phyloP scores from a whole-genome alignment of 2,113 vertebrate species.

The Marcusenius ussheri region DNA sequence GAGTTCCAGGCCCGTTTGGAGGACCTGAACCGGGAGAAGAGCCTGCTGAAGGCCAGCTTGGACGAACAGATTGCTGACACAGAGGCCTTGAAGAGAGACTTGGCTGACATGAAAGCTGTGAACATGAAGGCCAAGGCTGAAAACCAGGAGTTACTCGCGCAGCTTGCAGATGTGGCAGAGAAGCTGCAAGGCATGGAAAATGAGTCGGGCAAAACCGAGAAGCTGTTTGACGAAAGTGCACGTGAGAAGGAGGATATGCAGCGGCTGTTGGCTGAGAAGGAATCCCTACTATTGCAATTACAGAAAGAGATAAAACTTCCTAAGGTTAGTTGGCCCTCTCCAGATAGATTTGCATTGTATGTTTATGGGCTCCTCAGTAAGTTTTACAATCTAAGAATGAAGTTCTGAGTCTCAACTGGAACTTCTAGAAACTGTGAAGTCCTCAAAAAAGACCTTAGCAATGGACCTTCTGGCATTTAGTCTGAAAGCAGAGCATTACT shows the following conservation, averaged over 20 bases:
- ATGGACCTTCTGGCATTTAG: not conserved
- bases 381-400: not conserved
- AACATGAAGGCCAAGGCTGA: slow-evolving; percentile 68
- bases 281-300: slow-evolving; percentile 63
- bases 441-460: not conserved
- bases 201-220: slow-evolving; percentile 30
- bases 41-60: slow-evolving; percentile 60
- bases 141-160: slow-evolving; percentile 64
- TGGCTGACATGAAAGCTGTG: slow-evolving; percentile 66
- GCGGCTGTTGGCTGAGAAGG: slow-evolving; percentile 67
- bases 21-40: slow-evolving; percentile 66
- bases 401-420: not conserved
- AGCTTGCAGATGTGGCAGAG: slow-evolving; percentile 50
- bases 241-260: slow-evolving; percentile 55
- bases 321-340: slow-evolving; percentile 67
- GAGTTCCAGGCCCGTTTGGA: slow-evolving; percentile 62
- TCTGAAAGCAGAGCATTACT: not conserved
- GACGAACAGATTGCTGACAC: slow-evolving; percentile 65
- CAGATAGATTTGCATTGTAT: not conserved
- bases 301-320: slow-evolving; percentile 64
- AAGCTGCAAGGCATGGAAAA: slow-evolving; percentile 54
- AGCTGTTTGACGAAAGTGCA: slow-evolving; percentile 25
- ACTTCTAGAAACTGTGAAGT: not conserved
- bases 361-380: not conserved
- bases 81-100: slow-evolving; percentile 65